Evolutionary conservation across 2,113 vertebrate species (phyloP), one percentile per base, ranked within the genome.

Genomic region (Panurus biarmicus): DNA sequence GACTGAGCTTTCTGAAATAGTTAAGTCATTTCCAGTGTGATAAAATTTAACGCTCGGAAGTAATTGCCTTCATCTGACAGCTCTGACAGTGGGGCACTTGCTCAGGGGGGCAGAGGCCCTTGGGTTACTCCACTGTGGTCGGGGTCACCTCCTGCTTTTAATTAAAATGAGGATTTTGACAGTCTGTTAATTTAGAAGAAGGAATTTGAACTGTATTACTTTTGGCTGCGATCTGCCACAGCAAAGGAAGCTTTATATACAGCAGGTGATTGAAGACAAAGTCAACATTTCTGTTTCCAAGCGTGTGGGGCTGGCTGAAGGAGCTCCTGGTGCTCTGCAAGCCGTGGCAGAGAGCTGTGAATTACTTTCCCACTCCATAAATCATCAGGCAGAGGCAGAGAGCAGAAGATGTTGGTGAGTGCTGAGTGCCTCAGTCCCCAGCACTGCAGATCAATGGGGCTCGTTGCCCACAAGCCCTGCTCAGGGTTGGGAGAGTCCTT

Each of bases 291-390:
- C 69, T 42, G 58, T 12, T 87, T 69, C 47, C 15, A 22, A 38
- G 50, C 1, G 0, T 10, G 31, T 0, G 0, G n/a, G 35, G 48
- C 24, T 2, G 3, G 61, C 54, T 53, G 0, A 0, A 81, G 71
- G 65, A 80, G 51, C 74, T 45, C 57, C 51, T n/a, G 38, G 44
- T 20, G 72, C 51, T 89, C 69, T 42, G 61, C 62, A 81, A 71
- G 70, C 47, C 0, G 0, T 0, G 5, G 58, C 3, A 3, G 28
- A 13, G 36, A 36, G n/a, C 0, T 89, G 36, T 29, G 71, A 72
- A 33, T 54, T 60, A 66, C 71, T 4, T 28, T 79, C 50, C 54
- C 64, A 45, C 58, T 82, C 38, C 71, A 79, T 26, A 85, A 72
- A 87, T 61, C 90, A 87, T 5, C 48, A 36, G 56, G 57, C 6